Percentiles rank a stretch among this genome's conserved stretches.
Conservation (phyloP, 1,140 invertebrate species). For the Zaprionus africanus region DNA sequence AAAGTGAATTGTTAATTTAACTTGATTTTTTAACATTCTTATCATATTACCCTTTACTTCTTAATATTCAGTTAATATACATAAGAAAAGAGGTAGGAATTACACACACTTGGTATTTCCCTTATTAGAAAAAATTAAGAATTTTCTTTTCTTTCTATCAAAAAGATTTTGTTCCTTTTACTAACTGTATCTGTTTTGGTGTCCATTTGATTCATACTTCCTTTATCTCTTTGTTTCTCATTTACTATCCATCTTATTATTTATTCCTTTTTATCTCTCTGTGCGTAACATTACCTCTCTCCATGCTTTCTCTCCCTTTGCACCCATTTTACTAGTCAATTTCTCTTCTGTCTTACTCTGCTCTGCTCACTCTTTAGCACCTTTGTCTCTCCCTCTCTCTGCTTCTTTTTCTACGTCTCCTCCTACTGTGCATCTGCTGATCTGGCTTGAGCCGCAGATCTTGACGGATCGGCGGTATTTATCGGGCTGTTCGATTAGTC, state of each 20-base stretch:
- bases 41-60: no score
- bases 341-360: background rate
- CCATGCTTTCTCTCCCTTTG: background rate
- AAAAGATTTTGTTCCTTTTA: background rate
- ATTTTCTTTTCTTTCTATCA: no score
- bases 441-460: slow-evolving; percentile 28
- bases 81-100: no score
- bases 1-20: no score
- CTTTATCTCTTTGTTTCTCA: background rate
- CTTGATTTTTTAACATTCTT: no score
- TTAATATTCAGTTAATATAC: no score
- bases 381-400: background rate
- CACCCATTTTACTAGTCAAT: background rate
- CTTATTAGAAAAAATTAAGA: no score
- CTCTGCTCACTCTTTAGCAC: background rate
- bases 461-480: slow-evolving; percentile 44
- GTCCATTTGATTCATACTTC: background rate
- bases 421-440: background rate
- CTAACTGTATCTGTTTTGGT: background rate
- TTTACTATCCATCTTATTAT: no score
- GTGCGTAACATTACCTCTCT: background rate
- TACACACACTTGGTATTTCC: no score
- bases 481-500: slow-evolving; percentile 41
- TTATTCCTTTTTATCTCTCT: background rate
- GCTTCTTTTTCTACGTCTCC: no score